phyloP scores from a whole-genome alignment of 64 coral and sea anemone species.

The Stichodactyla mertensii region DNA sequence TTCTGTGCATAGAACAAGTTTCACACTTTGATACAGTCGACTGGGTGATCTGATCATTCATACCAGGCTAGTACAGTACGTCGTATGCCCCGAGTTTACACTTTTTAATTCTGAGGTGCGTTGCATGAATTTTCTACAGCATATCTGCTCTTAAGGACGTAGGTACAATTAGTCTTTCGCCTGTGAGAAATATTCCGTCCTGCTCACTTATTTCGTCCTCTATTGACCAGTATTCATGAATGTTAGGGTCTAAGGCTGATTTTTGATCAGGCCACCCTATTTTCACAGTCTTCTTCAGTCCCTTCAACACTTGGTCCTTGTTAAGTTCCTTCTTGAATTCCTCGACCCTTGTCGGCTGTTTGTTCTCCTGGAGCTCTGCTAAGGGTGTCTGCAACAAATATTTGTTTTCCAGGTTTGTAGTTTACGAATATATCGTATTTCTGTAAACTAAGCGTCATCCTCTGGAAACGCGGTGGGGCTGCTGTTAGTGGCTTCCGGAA shows the following conservation, averaged over 20 bases:
- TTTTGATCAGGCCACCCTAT: too few relatives aligned
- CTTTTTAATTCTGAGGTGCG: constrained; percentile 34
- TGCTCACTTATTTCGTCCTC: not conserved
- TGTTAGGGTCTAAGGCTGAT: too few relatives aligned
- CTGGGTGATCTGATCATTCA: constrained; percentile 9
- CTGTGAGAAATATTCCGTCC: too few relatives aligned
- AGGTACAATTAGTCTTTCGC: too few relatives aligned
- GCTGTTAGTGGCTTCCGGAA: constrained; percentile 12
- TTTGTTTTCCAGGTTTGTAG: not conserved
- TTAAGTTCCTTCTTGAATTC: too few relatives aligned
- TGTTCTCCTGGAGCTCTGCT: not conserved
- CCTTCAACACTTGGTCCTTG: too few relatives aligned
- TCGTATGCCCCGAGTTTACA: constrained; percentile 22
- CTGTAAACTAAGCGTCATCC: constrained; percentile 1
- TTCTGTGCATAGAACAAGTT: too few relatives aligned
- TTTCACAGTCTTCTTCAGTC: too few relatives aligned
- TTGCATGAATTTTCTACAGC: constrained; percentile 31
- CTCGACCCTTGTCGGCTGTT: not conserved
- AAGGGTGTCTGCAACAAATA: not conserved
- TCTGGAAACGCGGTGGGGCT: not conserved
- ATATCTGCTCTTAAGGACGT: constrained; percentile 40
- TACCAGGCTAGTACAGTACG: constrained; percentile 51
- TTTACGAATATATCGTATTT: not conserved
- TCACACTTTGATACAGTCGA: not conserved
- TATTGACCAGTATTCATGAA: too few relatives aligned